Base-by-base conservation (phyloP, 2,888 invertebrate species). In the Hyposoter didymator region DNA sequence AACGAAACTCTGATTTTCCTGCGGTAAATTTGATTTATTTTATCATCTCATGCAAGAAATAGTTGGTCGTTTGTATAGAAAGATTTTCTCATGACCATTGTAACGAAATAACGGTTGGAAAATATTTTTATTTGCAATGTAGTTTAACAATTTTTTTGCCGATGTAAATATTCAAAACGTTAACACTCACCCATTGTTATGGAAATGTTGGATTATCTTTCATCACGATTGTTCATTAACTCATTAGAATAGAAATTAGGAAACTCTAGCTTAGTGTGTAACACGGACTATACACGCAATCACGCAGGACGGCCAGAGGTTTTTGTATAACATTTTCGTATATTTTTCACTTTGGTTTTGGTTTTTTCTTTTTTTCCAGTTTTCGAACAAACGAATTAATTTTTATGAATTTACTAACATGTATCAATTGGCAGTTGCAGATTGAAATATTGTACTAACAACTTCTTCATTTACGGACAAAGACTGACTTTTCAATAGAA, bases 211-310 rank as follows among this genome's bases (percentile, higher is more conserved):
- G 28, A 45, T 75, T 81, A 45, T 84, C 78, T 82, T 67, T 82
- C 67, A 62, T 78, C 73, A 78, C 78, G 39, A 78, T 84, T 72
- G 72, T 76, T 64, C 55, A 62, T 83, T 80, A 78, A 86, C 84
- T 55, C 88, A 49, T 85, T 90, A 91, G 90, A 87, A 88, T 90
- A 91, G 91, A 86, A 75, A 84, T 88, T 90, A 90, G 90, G 88
- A 86, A 84, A 85, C 67, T 86, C 89, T 91, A 90, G 91, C 75
- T 90, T 91, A 91, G 87, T 72, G 64, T 82, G 87, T 89, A 89
- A 89, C 90, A 92, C 89, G 85, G 84, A 90, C 85, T 88, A 90
- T 67, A 55, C 69, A 70, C 91, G 90, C 89, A 88, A 84, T 85
- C 89, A 90, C 89, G 85, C 89, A 86, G 88, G 88, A 90, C 88